Conservation (phyloP, 2,797 vertebrate species). For the Gallinago solitaria region DNA sequence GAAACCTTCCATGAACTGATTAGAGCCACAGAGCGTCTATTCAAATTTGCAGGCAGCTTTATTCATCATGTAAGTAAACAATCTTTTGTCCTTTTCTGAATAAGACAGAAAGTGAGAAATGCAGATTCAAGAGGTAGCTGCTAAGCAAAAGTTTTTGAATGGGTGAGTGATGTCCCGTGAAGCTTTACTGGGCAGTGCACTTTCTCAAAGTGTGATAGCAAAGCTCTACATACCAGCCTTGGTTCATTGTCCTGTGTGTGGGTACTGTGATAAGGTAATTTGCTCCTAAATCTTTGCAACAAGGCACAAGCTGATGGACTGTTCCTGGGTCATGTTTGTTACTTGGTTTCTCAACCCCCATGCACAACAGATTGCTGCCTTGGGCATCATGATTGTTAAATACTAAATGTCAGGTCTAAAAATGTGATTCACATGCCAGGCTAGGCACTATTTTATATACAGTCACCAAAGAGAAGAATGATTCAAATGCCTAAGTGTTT, state of each 20-base stretch:
- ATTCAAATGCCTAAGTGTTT: background rate
- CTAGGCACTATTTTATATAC: background rate
- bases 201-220: background rate
- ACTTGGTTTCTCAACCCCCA: background rate
- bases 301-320: background rate
- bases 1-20: constrained; percentile 54
- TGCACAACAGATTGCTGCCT: background rate
- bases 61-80: constrained; percentile 34
- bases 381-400: background rate
- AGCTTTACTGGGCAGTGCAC: background rate
- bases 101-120: background rate
- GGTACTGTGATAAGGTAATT: background rate
- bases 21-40: constrained; percentile 12
- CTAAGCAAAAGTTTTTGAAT: background rate
- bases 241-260: background rate
- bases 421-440: background rate
- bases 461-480: background rate
- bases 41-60: constrained; percentile 52
- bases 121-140: background rate
- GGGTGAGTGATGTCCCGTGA: background rate
- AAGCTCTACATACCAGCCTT: background rate
- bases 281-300: background rate
- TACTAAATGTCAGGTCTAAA: background rate
- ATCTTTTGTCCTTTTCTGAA: background rate
- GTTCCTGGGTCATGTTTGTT: background rate